phyloP scores from a whole-genome alignment of 2,113 vertebrate species.

The Antigone vipio region DNA sequence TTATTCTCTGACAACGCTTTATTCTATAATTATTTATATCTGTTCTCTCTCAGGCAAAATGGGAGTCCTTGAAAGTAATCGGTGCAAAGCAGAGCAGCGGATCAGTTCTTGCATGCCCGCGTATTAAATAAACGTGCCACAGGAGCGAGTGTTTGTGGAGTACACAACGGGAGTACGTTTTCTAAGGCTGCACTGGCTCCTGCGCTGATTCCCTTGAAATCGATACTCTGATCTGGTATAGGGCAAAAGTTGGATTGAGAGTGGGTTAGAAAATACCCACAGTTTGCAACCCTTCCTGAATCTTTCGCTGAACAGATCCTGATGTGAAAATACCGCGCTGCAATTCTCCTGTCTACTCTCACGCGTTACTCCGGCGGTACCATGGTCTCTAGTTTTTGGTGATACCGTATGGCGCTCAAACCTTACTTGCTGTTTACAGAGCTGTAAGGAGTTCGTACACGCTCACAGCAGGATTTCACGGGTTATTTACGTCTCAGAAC shows the following conservation, averaged over 20 bases:
- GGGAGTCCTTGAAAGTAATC: neutral
- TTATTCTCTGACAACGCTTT: neutral
- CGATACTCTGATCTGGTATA: neutral
- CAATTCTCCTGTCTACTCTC: neutral
- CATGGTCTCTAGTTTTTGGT: neutral
- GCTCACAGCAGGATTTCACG: neutral
- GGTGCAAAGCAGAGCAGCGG: neutral
- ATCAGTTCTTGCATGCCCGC: neutral
- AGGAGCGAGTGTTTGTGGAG: neutral
- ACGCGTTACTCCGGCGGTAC: rapidly evolving
- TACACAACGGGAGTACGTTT: neutral
- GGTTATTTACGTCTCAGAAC: neutral
- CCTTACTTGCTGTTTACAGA: neutral
- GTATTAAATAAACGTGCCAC: neutral
- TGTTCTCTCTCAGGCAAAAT: neutral
- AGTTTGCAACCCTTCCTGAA: neutral
- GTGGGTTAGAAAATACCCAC: neutral
- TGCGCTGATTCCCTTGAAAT: neutral
- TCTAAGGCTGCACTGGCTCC: neutral
- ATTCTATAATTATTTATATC: neutral
- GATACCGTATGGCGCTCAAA: neutral
- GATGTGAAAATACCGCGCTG: neutral
- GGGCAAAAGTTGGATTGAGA: neutral
- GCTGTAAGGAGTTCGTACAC: neutral
- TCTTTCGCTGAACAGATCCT: neutral